Conservation (phyloP, 2,113 vertebrate species). For the Castor canadensis region DNA sequence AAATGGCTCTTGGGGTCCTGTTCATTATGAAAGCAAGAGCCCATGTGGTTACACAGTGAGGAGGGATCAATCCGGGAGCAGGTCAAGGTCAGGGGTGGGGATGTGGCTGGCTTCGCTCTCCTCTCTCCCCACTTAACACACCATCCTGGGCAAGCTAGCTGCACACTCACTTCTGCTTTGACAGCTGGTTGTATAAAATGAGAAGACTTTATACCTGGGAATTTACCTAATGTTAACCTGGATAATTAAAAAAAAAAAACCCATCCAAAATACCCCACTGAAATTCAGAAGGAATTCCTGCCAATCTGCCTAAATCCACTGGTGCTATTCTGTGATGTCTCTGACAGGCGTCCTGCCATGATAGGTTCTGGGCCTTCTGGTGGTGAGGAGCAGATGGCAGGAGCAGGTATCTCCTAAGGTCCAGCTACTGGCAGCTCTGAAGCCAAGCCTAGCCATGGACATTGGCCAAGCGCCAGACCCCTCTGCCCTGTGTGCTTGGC, state of each 20-base stretch:
- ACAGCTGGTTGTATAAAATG: constrained; percentile 43
- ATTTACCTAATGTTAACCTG: constrained; percentile 66
- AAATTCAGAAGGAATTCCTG: constrained; percentile 42
- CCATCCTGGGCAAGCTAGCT: not conserved
- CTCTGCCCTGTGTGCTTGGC: not conserved
- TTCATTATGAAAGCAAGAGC: not conserved
- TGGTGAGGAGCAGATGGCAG: not conserved
- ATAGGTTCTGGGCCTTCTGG: not conserved
- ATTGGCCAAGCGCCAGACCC: not conserved
- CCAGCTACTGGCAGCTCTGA: not conserved
- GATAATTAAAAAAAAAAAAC: constrained; percentile 38
- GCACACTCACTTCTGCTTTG: constrained; percentile 3
- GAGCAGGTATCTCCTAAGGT: not conserved
- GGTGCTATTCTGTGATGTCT: not conserved
- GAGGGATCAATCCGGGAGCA: not conserved
- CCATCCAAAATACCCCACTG: constrained; percentile 63
- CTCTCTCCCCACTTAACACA: not conserved
- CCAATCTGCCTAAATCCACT: not conserved
- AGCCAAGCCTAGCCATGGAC: not conserved
- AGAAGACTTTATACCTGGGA: constrained; percentile 21
- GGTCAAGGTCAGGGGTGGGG: not conserved
- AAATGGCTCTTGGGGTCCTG: not conserved
- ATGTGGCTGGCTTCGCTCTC: not conserved
- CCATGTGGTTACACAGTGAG: not conserved
- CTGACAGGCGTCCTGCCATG: not conserved